Evolutionary conservation across 1,140 invertebrate genomes (phyloP), one percentile per base, ranked within the genome.

Genomic region (Ganaspis sp.): DNA sequence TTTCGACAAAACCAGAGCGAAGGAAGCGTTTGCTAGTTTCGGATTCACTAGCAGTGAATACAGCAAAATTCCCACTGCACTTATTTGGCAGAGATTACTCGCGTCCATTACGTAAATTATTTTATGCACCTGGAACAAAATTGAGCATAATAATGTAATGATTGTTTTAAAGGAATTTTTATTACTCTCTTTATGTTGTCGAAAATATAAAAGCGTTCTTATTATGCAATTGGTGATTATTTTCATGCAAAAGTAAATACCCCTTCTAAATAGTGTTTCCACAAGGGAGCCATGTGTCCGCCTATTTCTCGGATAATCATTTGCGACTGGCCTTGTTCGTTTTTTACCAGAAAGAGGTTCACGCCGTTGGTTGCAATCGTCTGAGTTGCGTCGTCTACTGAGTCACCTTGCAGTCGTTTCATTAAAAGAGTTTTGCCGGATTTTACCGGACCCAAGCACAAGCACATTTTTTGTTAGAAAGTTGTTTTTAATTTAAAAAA

Each of bases 371-470:
- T 96, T 4, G 95, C 93, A 21, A 96, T 94, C 1, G 95, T 95
- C 38, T 94, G 94, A 58, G 94, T 94, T 0, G 94, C 95, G 72
- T 94, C 93, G 81, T 96, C 95, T 9, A 96, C 94, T 29, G 93
- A 92, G 1, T 92, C 91, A 54, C 94, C 92, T 87, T 96, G 94
- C 5, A 97, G 87, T 64, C 93, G 93, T 89, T 94, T 95, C 53
- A 97, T 86, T 19, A 97, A 86, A n/a, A 96, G 92, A 0, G 95
- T 96, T 92, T 97, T 97, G 0, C 96, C 96, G 0, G 95, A 94
- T 70, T 95, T 94, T 69, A 93, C 92, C 4, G 96, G 95, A 0
- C 96, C 96, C 64, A 97, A 86, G 81, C 96, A 97, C 5, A 97
- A 88, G 78, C 94, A 93, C 84, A 92, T 91, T 37, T 70, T 79